These are phyloP conservation scores for Parazoanthus darwini DNA, from an alignment of 92 coral and sea anemone genomes.

Conservation along the genomic window DNA sequence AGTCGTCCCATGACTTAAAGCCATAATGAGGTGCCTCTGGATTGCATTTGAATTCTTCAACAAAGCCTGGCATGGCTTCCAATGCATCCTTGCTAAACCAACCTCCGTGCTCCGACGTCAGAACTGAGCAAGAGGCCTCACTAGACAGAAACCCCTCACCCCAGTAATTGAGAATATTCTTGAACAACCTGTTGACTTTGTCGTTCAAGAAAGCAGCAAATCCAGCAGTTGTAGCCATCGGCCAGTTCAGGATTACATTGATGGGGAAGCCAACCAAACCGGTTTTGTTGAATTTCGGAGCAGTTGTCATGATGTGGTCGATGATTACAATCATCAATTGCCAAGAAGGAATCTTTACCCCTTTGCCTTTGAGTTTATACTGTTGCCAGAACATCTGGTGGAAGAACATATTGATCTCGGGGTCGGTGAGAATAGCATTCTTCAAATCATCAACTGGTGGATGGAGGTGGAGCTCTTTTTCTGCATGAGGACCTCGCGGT, in stretches of 20 bases:
- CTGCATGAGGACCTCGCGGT: slow-evolving; percentile 7
- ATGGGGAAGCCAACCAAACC: slow-evolving; percentile 59
- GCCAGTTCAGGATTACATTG: slow-evolving; percentile 64
- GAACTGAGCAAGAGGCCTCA: no score
- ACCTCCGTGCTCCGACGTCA: no score
- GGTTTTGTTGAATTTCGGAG: slow-evolving; percentile 36
- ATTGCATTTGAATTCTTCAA: no score
- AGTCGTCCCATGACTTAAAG: no score
- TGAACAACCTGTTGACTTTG: slow-evolving; percentile 63
- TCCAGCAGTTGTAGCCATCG: slow-evolving; percentile 71
- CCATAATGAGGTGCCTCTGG: no score
- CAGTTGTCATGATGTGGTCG: slow-evolving; percentile 57
- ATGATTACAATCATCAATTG: slow-evolving; percentile 57
- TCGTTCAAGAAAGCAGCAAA: slow-evolving; percentile 69
- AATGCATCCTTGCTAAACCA: no score
- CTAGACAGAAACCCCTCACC: no score
- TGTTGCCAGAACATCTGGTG: slow-evolving; percentile 79
- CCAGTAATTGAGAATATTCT: no score
- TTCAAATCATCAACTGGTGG: slow-evolving; percentile 50
- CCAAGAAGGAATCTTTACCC: slow-evolving; percentile 52
- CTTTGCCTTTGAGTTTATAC: slow-evolving; percentile 11
- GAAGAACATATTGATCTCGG: slow-evolving; percentile 75
- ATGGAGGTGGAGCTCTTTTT: slow-evolving; percentile 48
- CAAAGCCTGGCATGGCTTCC: no score
- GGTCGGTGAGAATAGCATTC: slow-evolving; percentile 52